These are phyloP conservation scores for Agonum fuliginosum DNA, from an alignment of 2,888 invertebrate species.

Conservation along the genomic window DNA sequence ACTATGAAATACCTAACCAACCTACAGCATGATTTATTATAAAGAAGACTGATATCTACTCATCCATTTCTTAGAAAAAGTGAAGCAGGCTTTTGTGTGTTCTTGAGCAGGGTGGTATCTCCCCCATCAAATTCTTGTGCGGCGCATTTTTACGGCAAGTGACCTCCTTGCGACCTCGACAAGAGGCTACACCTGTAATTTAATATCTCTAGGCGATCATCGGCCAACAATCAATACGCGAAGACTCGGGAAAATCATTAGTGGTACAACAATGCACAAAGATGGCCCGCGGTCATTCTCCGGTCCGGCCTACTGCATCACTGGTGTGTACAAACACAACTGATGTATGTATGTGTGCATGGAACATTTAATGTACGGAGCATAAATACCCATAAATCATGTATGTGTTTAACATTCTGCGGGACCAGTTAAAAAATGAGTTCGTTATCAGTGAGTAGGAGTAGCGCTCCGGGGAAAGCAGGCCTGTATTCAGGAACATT, in stretches of 20 bases:
- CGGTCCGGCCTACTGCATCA: conserved; percentile 13
- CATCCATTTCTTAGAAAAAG: no score
- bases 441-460: conserved; percentile 49
- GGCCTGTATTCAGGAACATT: conserved; percentile 25
- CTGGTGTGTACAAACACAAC: not conserved
- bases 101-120: not conserved
- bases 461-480: conserved; percentile 35
- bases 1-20: not conserved
- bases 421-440: conserved; percentile 52
- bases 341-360: conserved; percentile 30
- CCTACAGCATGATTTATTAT: no score
- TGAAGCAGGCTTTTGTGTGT: not conserved
- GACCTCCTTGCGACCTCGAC: not conserved
- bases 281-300: conserved; percentile 21
- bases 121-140: not conserved
- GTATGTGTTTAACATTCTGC: conserved; percentile 55
- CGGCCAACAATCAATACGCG: conserved; percentile 42
- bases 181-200: conserved; percentile 53
- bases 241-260: conserved; percentile 48
- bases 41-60: no score
- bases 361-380: conserved; percentile 35
- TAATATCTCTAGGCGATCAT: conserved; percentile 50
- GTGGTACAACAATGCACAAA: conserved; percentile 49
- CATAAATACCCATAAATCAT: conserved; percentile 56
- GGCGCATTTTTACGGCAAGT: not conserved